Evolutionary conservation across 1,140 invertebrate genomes (phyloP), one percentile per base, ranked within the genome.

Genomic region (Laupala kohalensis): DNA sequence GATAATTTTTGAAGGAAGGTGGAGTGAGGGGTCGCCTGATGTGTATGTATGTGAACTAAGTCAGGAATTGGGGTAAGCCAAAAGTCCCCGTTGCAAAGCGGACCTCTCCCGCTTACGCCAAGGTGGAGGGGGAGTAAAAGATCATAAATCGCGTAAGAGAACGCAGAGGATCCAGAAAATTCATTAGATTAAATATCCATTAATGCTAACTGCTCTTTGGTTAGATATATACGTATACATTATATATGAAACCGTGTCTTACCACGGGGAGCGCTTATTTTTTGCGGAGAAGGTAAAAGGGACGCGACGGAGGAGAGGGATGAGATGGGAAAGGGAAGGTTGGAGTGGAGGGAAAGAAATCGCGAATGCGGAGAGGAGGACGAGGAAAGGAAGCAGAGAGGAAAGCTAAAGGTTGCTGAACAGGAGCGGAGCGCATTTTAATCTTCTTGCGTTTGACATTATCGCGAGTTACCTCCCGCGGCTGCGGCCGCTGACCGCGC

Each of bases 161-260:
- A 25, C 19, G 64, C 4, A 66, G 64, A 53, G 37, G 37, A 53
- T 53, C 28, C 67, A 68, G 66, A 73, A 73, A 73, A 73, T 73
- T 74, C 73, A 74, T 72, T 74, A 74, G 73, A 74, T 74, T 74
- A 74, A 64, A 74, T 72, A 74, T 72, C 73, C 73, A 74, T 74
- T 74, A 74, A 74, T 74, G 70, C 67, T 74, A 72, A 72, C 71
- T 72, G 71, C 71, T 26, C 67, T 68, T 29, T 23, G 67, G 67
- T 23, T 68, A 68, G 24, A 68, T 23, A 29, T 29, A 68, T 37
- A 24, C 24, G 28, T 53, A 68, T 68, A 68, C 15, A 68, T 68
- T 29, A 68, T 29, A 68, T 68, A 68, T 64, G 53, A 70, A 63
- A 70, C 26, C 37, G 53, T 63, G 24, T 64, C 69, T 70, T 70